Evolutionary conservation across 2,113 vertebrate genomes (phyloP), one percentile per base, ranked within the genome.

Genomic region (Austrofundulus limnaeus): DNA sequence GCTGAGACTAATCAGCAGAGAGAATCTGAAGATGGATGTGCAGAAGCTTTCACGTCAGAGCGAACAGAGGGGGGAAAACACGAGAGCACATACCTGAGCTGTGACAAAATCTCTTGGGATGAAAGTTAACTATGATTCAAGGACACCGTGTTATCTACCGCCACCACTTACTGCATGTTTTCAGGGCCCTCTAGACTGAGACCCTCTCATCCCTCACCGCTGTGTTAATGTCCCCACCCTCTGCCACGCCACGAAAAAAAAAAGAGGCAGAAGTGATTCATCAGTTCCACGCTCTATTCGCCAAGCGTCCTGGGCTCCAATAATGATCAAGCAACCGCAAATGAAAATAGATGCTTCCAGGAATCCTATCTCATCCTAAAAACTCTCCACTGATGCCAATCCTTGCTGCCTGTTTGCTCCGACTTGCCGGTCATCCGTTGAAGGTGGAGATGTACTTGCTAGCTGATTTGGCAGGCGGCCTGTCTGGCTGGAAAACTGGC

Each of bases 261-360:
- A 48, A 62, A 61, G 61, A 72, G 64, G 52, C 75, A 77, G 62
- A 59, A 77, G 75, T 74, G 78, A 84, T 85, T 85, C 81, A 77
- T 80, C 78, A 78, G 67, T 59, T 54, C 75, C 72, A 42, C 58
- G 52, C 80, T 78, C 74, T 72, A 72, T 85, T 86, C 57, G 66
- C 71, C 23, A 80, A 84, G 83, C 69, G 85, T 84, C 83, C 77
- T 17, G 70, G 75, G 51, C 83, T 59, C 77, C 75, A 85, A 88
- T 86, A 91, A 86, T 79, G 83, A 75, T 83, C 23, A 61, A 38
- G 70, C 77, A 82, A 73, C 85, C 85, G 76, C 78, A 70, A 86
- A 87, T 89, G 80, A 88, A 92, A 91, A 91, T 90, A 91, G 90
- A 90, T 85, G 89, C 89, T 91, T 92, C 89, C 87, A 90, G 82